phyloP scores from a whole-genome alignment of 2,797 vertebrate species.

The Danio choprae region DNA sequence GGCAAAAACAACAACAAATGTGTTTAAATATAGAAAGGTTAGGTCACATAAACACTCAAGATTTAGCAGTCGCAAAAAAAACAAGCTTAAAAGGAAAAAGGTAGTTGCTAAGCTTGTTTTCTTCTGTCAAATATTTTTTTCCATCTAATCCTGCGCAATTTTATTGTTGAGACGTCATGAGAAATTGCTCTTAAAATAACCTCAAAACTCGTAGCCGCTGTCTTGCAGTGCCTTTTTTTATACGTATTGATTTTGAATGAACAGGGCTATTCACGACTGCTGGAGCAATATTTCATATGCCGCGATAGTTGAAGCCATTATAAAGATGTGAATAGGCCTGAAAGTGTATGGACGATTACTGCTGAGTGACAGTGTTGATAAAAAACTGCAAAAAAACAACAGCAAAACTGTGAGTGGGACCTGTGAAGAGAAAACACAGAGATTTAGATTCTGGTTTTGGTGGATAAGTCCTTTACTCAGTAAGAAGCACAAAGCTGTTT shows the following conservation, averaged over 20 bases:
- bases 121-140: not conserved
- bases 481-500: too few species aligned
- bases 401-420: too few species aligned
- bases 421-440: too few species aligned
- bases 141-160: not conserved
- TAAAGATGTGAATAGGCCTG: conserved; percentile 13
- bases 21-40: too few species aligned
- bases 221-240: conserved; percentile 19
- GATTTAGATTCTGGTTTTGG: too few species aligned
- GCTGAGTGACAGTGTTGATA: not conserved
- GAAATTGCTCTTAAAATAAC: conserved; percentile 6
- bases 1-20: not conserved
- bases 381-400: too few species aligned
- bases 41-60: too few species aligned
- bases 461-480: too few species aligned
- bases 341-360: conserved; percentile 17
- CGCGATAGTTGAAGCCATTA: not conserved
- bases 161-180: not conserved
- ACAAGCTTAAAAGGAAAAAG: not conserved
- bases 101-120: not conserved
- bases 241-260: conserved; percentile 10
- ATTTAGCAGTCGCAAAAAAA: too few species aligned
- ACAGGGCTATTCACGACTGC: not conserved
- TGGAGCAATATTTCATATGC: conserved; percentile 8
- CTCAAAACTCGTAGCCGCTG: not conserved